Conservation (phyloP, 1,140 invertebrate genomes). For the Nymphalis io region DNA sequence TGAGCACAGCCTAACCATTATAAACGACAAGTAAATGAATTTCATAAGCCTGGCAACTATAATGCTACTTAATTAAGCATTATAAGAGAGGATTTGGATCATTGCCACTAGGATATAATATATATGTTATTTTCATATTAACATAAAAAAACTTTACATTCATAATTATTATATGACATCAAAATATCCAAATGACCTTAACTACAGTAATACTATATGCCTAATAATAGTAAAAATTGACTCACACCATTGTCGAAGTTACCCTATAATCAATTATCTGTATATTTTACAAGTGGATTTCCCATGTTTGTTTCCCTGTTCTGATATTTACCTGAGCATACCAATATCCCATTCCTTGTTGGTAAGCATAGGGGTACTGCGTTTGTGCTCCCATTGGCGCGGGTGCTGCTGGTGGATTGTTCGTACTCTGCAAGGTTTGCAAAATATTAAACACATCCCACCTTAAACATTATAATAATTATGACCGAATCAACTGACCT, state of each 20-base stretch:
- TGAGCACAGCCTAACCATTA: too few species aligned
- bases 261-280: background rate
- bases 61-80: too few species aligned
- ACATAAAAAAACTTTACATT: too few species aligned
- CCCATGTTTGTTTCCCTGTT: constrained; percentile 11
- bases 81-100: too few species aligned
- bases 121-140: too few species aligned
- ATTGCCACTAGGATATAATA: too few species aligned
- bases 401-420: constrained; percentile 63
- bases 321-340: constrained; percentile 71
- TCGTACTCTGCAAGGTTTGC: constrained; percentile 62
- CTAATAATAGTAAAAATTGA: too few species aligned
- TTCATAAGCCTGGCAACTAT: too few species aligned
- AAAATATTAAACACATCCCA: background rate
- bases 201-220: too few species aligned
- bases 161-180: too few species aligned
- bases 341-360: constrained; percentile 77
- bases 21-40: too few species aligned
- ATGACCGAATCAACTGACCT: constrained; percentile 46
- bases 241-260: background rate
- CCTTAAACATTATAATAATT: background rate
- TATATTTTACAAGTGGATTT: background rate
- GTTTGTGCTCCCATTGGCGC: constrained; percentile 69
- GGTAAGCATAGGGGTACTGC: constrained; percentile 74
- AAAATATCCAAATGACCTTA: too few species aligned